Conservation (phyloP, 2,888 invertebrate species). For the Plemyria rubiginata region DNA sequence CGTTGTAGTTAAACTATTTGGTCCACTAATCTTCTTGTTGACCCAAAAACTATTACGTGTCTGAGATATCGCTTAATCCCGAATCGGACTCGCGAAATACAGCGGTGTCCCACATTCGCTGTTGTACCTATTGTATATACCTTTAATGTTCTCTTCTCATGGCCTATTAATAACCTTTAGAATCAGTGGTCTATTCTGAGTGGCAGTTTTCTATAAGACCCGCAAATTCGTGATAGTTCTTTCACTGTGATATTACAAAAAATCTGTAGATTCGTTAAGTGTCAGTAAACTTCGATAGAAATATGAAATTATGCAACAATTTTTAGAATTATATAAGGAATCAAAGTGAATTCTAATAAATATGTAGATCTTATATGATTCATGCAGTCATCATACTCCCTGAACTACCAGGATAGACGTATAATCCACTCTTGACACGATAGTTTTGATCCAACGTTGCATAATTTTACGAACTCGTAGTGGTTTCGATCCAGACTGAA, state of each 20-base stretch:
- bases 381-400: too few relatives aligned
- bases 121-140: slow-evolving; percentile 44
- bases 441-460: slow-evolving; percentile 8
- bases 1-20: slow-evolving; percentile 29
- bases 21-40: slow-evolving; percentile 48
- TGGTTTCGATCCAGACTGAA: slow-evolving; percentile 7
- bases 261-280: background rate
- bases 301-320: too few relatives aligned
- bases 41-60: slow-evolving; percentile 48
- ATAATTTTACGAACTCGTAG: slow-evolving; percentile 23
- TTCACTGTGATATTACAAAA: background rate
- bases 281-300: background rate
- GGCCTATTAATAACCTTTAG: slow-evolving; percentile 29
- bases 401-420: slow-evolving; percentile 8
- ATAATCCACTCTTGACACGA: slow-evolving; percentile 7
- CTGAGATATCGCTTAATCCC: slow-evolving; percentile 51
- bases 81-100: slow-evolving; percentile 46
- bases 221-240: too few relatives aligned
- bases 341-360: too few relatives aligned
- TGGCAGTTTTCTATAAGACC: background rate
- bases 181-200: background rate
- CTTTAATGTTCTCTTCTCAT: slow-evolving; percentile 17
- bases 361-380: too few relatives aligned
- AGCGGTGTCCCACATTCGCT: slow-evolving; percentile 45
- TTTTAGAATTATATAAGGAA: too few relatives aligned